A percentile compares a stretch with the other conserved stretches of the same genome.
Evolutionary conservation across 2,888 invertebrate species (phyloP).

Genomic region (Teleogryllus oceanicus): DNA sequence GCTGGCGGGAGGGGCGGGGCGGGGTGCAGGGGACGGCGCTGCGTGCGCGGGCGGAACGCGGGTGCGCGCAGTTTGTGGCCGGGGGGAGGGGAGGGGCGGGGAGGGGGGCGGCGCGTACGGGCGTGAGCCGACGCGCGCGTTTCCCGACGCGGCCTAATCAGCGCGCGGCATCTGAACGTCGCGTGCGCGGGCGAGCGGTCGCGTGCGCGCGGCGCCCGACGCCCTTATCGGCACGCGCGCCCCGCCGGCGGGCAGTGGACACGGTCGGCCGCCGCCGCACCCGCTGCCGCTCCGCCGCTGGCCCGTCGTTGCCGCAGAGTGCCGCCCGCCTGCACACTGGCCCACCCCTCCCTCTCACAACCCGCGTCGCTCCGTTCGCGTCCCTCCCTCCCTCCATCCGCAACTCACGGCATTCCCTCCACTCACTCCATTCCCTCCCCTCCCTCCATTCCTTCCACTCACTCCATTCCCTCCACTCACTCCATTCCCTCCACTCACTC

Average conservation of each 20-base stretch:
- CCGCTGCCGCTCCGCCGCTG: not conserved
- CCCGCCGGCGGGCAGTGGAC: not conserved
- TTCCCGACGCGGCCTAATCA: not conserved
- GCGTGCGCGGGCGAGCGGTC: constrained; percentile 9
- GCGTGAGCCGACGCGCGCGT: constrained; percentile 3
- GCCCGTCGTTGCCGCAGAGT: not conserved
- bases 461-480: too few species aligned
- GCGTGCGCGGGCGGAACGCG: too few species aligned
- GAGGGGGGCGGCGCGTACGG: not conserved
- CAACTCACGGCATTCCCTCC: not conserved
- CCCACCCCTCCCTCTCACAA: too few species aligned
- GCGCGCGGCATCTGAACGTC: not conserved
- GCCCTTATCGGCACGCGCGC: constrained; percentile 18
- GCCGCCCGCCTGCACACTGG: too few species aligned
- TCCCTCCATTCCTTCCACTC: not conserved
- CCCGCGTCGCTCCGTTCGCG: not conserved
- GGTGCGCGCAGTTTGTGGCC: too few species aligned
- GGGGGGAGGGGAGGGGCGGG: too few species aligned
- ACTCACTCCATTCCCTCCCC: not conserved
- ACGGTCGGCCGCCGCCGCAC: not conserved
- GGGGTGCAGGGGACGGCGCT: too few species aligned
- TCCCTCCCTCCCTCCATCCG: not conserved
- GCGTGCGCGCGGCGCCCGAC: not conserved
- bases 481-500: too few species aligned
- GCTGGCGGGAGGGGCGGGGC: too few species aligned